These are phyloP conservation scores for Diorhabda elongata DNA, from an alignment of 1,140 invertebrate genomes.

Conservation along the genomic window DNA sequence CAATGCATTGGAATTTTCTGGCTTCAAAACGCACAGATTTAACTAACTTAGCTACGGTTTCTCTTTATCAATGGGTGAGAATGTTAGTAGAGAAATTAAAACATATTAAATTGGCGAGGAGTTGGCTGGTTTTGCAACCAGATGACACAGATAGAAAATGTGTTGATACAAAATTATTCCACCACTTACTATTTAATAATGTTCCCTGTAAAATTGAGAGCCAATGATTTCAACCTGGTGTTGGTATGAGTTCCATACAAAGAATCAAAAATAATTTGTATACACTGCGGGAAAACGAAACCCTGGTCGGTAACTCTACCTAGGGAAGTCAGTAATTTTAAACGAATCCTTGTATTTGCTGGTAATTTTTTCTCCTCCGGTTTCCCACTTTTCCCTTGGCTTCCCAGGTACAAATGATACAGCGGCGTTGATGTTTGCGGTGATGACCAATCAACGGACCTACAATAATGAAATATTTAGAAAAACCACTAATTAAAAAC, in stretches of 20 bases:
- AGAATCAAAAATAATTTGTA: conserved; percentile 84
- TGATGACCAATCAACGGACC: conserved; percentile 72
- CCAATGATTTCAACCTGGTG: conserved; percentile 72
- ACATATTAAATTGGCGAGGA: too few species aligned
- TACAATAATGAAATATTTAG: conserved; percentile 44
- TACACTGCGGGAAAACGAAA: conserved; percentile 72
- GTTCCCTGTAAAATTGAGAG: conserved; percentile 77
- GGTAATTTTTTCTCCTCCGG: conserved; percentile 65
- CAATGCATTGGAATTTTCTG: too few species aligned
- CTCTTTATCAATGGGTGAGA: too few species aligned
- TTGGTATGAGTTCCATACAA: conserved; percentile 81
- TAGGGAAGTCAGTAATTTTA: conserved; percentile 82
- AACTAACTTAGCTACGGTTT: too few species aligned
- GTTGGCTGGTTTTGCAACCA: too few species aligned
- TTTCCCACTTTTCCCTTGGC: conserved; percentile 56
- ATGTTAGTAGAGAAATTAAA: too few species aligned
- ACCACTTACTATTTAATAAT: conserved; percentile 70
- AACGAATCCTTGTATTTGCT: conserved; percentile 73
- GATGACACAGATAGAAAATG: too few species aligned
- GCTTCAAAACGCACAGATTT: too few species aligned
- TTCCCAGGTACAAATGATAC: conserved; percentile 75
- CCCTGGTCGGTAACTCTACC: conserved; percentile 74
- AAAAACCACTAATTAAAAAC: neutral
- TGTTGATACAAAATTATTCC: too few species aligned
- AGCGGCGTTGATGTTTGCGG: conserved; percentile 65